phyloP scores from a whole-genome alignment of 1,140 invertebrate species.

The Ceratosolen fusciceps region DNA sequence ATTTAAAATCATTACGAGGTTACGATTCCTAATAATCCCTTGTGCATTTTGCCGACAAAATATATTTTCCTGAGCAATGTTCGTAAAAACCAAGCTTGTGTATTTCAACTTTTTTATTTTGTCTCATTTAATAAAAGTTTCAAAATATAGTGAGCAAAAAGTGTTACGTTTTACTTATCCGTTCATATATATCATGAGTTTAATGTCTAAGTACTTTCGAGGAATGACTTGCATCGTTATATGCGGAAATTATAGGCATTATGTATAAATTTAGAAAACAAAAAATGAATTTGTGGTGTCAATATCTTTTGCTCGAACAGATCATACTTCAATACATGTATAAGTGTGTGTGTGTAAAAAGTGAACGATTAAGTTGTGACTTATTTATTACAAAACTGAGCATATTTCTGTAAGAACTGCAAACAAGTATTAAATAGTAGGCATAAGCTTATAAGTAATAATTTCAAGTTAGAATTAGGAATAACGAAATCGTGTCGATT shows the following conservation, averaged over 20 bases:
- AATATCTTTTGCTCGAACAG: not conserved
- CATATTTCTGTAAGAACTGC: not conserved
- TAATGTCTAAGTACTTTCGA: not conserved
- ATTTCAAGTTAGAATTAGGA: too few relatives aligned
- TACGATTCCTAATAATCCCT: slow-evolving; percentile 49
- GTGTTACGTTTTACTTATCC: not conserved
- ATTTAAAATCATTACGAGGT: slow-evolving; percentile 50
- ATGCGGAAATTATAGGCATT: not conserved
- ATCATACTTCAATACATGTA: not conserved
- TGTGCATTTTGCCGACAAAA: slow-evolving; percentile 17
- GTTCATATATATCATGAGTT: not conserved
- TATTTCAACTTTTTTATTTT: not conserved
- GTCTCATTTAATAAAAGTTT: not conserved
- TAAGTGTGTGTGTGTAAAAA: not conserved
- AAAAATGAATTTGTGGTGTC: not conserved
- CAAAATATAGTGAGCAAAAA: slow-evolving; percentile 24
- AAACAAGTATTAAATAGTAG: not conserved
- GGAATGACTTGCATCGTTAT: slow-evolving; percentile 18
- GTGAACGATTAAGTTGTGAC: not conserved
- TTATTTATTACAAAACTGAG: not conserved
- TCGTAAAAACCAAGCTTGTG: not conserved
- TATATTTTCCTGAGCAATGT: not conserved
- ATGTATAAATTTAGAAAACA: not conserved
- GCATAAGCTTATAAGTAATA: not conserved
- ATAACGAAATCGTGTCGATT: too few relatives aligned